Evolutionary conservation across 2,888 invertebrate genomes (phyloP).

Genomic region (Tryphoninae sp.): DNA sequence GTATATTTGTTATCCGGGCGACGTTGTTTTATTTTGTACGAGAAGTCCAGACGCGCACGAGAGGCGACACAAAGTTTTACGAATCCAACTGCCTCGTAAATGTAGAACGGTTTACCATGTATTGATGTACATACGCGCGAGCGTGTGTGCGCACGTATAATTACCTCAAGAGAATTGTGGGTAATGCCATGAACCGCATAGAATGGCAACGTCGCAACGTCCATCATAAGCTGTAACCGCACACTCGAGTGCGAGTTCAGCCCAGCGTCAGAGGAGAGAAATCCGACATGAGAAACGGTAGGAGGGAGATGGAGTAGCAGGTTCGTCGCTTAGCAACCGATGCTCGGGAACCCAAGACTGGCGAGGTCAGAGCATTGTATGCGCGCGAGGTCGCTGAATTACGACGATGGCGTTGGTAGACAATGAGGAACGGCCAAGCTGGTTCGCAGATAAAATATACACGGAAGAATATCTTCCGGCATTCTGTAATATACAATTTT

Average conservation of each 20-base stretch:
- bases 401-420: conserved; percentile 39
- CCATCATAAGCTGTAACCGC: conserved; percentile 60
- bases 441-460: conserved; percentile 17
- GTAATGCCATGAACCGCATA: conserved; percentile 34
- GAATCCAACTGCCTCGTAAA: conserved; percentile 56
- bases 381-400: conserved; percentile 60
- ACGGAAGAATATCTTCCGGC: neutral
- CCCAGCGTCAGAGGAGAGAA: neutral
- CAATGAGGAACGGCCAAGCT: conserved; percentile 48
- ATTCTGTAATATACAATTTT: too few species aligned
- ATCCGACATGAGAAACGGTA: neutral
- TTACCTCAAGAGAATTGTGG: conserved; percentile 30
- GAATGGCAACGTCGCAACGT: conserved; percentile 66
- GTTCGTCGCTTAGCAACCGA: conserved; percentile 64
- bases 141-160: conserved; percentile 24
- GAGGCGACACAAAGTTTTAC: conserved; percentile 7
- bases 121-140: neutral
- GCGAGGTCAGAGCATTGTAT: conserved; percentile 66
- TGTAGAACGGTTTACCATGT: conserved; percentile 8
- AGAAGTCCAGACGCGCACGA: conserved; percentile 20
- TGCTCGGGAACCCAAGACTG: conserved; percentile 59
- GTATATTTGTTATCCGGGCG: neutral
- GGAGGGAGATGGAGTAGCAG: conserved; percentile 45
- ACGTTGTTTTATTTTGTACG: conserved; percentile 17
- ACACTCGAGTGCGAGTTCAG: conserved; percentile 44